These are phyloP conservation scores for Masnerella sp. DNA, from an alignment of 2,888 invertebrate species.

Conservation along the genomic window DNA sequence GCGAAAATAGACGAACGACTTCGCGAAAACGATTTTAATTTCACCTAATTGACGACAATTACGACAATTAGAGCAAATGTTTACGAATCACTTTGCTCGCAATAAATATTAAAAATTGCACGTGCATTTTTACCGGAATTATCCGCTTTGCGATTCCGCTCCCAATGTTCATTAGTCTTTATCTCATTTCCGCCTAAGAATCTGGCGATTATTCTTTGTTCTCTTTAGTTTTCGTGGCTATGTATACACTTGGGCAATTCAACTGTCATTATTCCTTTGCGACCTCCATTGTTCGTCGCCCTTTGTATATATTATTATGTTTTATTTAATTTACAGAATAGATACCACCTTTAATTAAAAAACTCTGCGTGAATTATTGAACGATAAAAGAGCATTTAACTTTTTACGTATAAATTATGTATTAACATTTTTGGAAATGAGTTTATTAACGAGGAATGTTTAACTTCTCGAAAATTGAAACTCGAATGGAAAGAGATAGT, in stretches of 20 bases:
- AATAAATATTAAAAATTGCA: neutral
- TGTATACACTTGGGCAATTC: constrained; percentile 32
- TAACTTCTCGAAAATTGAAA: too few species aligned
- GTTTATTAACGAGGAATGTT: too few species aligned
- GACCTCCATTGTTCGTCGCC: constrained; percentile 21
- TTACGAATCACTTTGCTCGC: neutral
- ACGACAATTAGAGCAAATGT: too few species aligned
- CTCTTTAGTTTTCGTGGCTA: constrained; percentile 34
- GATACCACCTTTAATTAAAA: constrained; percentile 25
- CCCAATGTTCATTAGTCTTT: constrained; percentile 46
- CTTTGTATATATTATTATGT: constrained; percentile 32
- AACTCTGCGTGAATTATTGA: constrained; percentile 10
- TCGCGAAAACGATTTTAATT: too few species aligned
- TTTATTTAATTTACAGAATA: constrained; percentile 19
- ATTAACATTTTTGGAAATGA: too few species aligned
- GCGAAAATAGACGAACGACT: too few species aligned
- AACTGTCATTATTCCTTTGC: constrained; percentile 36
- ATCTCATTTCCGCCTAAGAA: constrained; percentile 48
- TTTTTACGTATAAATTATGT: too few species aligned
- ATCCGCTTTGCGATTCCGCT: constrained; percentile 25
- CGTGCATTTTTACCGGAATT: constrained; percentile 8
- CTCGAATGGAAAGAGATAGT: too few species aligned
- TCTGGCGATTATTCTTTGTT: constrained; percentile 45
- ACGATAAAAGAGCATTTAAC: too few species aligned
- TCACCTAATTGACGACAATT: too few species aligned